Evolutionary conservation across 2,797 vertebrate species (phyloP).

Genomic region (Fistularia commersonii): DNA sequence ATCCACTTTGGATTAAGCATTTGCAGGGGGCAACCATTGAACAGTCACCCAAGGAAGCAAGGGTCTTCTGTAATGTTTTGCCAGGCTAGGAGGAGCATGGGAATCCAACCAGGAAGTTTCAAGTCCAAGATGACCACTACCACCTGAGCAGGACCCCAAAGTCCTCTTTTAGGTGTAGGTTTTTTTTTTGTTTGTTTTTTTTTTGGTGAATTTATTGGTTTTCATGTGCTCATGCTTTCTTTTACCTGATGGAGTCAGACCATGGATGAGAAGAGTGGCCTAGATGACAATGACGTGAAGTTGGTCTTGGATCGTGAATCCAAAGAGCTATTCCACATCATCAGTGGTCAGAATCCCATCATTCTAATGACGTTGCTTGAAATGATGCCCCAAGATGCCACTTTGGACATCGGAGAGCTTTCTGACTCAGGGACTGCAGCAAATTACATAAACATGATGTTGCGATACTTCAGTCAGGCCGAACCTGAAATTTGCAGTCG

Average conservation of each 20-base stretch:
- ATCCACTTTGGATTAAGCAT: no score
- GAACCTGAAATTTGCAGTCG: conserved; percentile 53
- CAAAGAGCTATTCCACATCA: conserved; percentile 65
- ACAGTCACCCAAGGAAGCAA: no score
- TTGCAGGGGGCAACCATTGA: no score
- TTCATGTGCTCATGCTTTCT: not conserved
- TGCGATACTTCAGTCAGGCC: conserved; percentile 61
- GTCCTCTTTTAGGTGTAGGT: no score
- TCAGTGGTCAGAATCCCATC: conserved; percentile 42
- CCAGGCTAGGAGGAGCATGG: no score
- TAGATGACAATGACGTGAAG: conserved; percentile 34
- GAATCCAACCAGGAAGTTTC: no score
- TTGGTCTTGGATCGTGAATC: conserved; percentile 51
- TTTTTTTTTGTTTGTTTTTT: no score
- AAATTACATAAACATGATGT: conserved; percentile 38
- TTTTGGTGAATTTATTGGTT: no score
- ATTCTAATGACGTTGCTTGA: conserved; percentile 47
- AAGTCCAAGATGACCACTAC: no score
- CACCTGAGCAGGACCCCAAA: no score
- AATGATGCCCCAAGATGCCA: conserved; percentile 48
- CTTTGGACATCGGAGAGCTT: not conserved
- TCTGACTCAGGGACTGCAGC: not conserved
- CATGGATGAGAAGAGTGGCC: conserved; percentile 58
- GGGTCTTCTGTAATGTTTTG: no score
- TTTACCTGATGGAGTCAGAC: conserved; percentile 58